phyloP scores from a whole-genome alignment of 2,113 vertebrate species.

The Dicerorhinus sumatrensis region DNA sequence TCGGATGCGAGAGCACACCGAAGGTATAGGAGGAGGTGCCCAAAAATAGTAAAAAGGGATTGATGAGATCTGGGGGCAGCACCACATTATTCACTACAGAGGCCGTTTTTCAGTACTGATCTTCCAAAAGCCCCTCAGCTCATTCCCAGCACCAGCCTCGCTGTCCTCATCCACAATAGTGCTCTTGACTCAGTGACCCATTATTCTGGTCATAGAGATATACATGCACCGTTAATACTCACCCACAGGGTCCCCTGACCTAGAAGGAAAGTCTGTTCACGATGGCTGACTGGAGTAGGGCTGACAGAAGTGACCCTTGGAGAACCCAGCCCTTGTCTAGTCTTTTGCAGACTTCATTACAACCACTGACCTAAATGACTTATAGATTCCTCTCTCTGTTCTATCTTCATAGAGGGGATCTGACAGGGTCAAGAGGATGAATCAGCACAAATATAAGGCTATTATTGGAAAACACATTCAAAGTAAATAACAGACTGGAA shows the following conservation, averaged over 20 bases:
- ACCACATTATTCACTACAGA: not conserved
- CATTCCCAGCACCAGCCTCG: accelerated
- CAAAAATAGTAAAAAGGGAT: not conserved
- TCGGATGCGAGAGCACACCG: not conserved
- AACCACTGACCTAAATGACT: not conserved
- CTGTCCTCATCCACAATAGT: not conserved
- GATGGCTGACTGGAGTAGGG: not conserved
- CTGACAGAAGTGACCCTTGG: not conserved
- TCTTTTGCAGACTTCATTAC: not conserved
- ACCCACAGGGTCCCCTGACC: not conserved
- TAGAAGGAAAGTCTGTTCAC: not conserved
- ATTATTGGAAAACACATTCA: constrained; percentile 64
- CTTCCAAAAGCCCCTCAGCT: not conserved
- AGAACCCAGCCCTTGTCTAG: not conserved
- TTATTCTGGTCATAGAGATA: not conserved
- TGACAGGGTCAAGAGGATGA: constrained; percentile 1
- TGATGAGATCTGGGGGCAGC: not conserved
- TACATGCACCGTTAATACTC: not conserved
- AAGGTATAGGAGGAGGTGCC: not conserved
- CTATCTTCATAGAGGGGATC: not conserved
- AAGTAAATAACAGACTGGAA: constrained; percentile 26
- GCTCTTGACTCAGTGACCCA: not conserved
- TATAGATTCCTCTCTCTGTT: constrained; percentile 12
- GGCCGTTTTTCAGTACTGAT: not conserved
- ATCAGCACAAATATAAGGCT: constrained; percentile 48